Percentiles rank a stretch among this genome's conserved stretches.
Evolutionary conservation across 92 coral and sea anemone genomes (phyloP).

Genomic region (Zoanthus sociatus): DNA sequence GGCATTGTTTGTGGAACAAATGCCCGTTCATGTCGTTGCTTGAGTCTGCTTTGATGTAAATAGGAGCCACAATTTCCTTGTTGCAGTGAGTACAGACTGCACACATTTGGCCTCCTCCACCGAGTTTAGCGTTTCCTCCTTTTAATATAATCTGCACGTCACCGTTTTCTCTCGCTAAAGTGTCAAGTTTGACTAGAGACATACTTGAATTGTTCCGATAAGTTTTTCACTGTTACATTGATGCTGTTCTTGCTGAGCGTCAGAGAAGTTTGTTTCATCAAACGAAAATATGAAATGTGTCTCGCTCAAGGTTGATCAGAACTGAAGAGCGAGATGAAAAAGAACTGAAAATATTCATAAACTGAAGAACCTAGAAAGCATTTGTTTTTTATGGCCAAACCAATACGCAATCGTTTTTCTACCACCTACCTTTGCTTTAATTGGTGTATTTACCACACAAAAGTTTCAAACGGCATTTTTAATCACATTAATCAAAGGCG

Average conservation of each 20-base stretch:
- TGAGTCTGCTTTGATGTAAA: conserved; percentile 83
- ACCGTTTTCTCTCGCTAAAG: conserved; percentile 69
- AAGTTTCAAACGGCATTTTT: neutral
- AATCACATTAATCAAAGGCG: neutral
- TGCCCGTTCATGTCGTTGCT: conserved; percentile 69
- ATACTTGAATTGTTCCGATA: neutral
- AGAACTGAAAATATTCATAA: neutral
- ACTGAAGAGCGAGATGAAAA: neutral
- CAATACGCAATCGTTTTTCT: neutral
- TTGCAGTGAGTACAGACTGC: conserved; percentile 93
- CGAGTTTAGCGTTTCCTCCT: conserved; percentile 69
- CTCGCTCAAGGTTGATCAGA: too few species aligned
- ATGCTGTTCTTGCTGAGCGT: neutral
- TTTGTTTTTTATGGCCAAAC: neutral
- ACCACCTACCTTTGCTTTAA: conserved; percentile 27
- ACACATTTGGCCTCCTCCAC: conserved; percentile 54
- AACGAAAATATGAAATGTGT: neutral
- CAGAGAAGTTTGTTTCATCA: neutral
- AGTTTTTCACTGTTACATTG: neutral
- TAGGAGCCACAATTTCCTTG: conserved; percentile 82
- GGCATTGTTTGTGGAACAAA: conserved; percentile 52
- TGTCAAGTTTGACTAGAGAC: conserved; percentile 33
- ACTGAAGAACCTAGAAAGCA: neutral
- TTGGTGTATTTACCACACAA: neutral
- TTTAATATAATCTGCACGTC: conserved; percentile 88